These are phyloP conservation scores for Tribolium freemani DNA, from an alignment of 2,888 invertebrate species.

Conservation along the genomic window DNA sequence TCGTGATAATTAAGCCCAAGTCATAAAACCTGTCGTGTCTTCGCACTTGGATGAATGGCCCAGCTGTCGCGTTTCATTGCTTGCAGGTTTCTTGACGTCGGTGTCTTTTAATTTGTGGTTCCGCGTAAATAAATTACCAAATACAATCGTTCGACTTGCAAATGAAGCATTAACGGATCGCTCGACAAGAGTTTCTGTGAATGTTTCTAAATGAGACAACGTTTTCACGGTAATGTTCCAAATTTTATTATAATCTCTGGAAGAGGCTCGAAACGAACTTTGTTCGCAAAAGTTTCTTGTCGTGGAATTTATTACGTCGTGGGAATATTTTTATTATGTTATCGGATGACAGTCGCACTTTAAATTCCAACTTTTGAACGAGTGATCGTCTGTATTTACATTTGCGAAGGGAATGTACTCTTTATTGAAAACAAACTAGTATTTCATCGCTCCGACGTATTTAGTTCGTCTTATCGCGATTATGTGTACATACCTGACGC, in stretches of 20 bases:
- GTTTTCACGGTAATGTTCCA: constrained; percentile 42
- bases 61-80: background rate
- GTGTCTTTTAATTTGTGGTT: constrained; percentile 47
- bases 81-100: background rate
- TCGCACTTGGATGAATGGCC: background rate
- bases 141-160: constrained; percentile 53
- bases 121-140: constrained; percentile 48
- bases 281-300: constrained; percentile 40
- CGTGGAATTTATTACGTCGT: constrained; percentile 45
- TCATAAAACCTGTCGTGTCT: background rate
- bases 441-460: constrained; percentile 12
- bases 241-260: constrained; percentile 46
- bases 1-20: background rate
- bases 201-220: constrained; percentile 46
- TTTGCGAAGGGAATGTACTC: constrained; percentile 23
- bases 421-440: constrained; percentile 16
- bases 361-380: constrained; percentile 30
- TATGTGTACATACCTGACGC: constrained; percentile 13
- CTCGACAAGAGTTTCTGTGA: constrained; percentile 45
- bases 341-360: constrained; percentile 40
- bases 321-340: constrained; percentile 46
- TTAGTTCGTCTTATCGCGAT: constrained; percentile 39
- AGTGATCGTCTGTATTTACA: constrained; percentile 32
- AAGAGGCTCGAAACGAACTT: constrained; percentile 38
- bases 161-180: constrained; percentile 50